These are phyloP conservation scores for Ormyrus nitidulus DNA, from an alignment of 2,888 invertebrate species.

Conservation along the genomic window DNA sequence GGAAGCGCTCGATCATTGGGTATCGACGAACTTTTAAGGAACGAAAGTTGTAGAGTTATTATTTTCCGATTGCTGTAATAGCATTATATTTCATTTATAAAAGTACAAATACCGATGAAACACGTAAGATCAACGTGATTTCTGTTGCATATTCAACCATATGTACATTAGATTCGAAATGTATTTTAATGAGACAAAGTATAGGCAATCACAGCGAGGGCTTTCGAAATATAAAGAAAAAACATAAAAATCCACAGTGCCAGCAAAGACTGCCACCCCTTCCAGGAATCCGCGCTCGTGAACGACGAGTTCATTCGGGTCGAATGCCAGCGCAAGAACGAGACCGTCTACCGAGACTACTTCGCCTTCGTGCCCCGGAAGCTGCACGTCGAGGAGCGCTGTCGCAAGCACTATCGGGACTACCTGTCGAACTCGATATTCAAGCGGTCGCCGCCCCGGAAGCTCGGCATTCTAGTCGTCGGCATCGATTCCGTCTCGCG, in stretches of 20 bases:
- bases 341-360: slow-evolving; percentile 81
- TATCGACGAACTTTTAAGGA: too few species aligned
- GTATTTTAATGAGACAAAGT: not conserved
- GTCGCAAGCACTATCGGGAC: slow-evolving; percentile 61
- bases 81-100: too few species aligned
- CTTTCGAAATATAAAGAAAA: not conserved
- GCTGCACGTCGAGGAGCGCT: slow-evolving; percentile 65
- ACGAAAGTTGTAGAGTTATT: too few species aligned
- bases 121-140: too few species aligned
- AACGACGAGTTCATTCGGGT: slow-evolving; percentile 83
- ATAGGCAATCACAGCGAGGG: not conserved
- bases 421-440: not conserved
- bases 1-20: too few species aligned
- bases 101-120: too few species aligned
- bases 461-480: slow-evolving; percentile 85
- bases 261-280: slow-evolving; percentile 76
- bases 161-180: not conserved
- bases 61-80: too few species aligned
- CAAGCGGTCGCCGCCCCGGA: slow-evolving; percentile 60
- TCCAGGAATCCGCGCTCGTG: slow-evolving; percentile 75
- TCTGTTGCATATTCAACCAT: not conserved
- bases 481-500: slow-evolving; percentile 92
- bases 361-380: slow-evolving; percentile 81
- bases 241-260: slow-evolving; percentile 70
- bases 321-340: slow-evolving; percentile 76